phyloP scores from a whole-genome alignment of 2,113 vertebrate genomes.

The Jacana jacana region DNA sequence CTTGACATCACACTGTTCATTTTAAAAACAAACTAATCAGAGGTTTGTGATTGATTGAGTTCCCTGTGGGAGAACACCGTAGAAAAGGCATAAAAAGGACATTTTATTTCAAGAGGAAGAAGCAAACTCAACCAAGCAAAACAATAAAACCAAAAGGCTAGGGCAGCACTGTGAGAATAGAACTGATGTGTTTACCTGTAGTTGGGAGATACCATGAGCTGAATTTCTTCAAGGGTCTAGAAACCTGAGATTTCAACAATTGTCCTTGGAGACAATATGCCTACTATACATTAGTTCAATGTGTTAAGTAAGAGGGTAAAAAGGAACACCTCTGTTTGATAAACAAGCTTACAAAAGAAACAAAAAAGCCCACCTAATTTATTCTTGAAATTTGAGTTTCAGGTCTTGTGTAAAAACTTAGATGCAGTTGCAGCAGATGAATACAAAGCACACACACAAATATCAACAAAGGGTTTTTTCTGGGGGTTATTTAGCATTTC shows the following conservation, averaged over 20 bases:
- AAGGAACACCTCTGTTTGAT: neutral
- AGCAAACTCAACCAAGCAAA: neutral
- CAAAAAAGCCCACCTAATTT: neutral
- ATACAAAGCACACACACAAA: neutral
- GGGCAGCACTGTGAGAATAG: neutral
- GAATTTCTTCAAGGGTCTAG: neutral
- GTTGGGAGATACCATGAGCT: neutral
- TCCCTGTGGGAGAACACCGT: neutral
- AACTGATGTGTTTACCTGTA: neutral
- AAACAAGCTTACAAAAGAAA: neutral
- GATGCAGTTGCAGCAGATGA: neutral
- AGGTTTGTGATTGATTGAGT: neutral
- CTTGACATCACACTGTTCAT: neutral
- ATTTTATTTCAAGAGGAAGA: neutral
- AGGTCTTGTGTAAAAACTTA: neutral
- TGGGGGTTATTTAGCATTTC: neutral
- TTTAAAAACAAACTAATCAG: neutral
- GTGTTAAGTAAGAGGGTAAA: rapidly evolving
- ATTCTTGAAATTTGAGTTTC: neutral
- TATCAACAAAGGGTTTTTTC: neutral
- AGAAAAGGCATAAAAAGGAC: neutral
- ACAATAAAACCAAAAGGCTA: neutral
- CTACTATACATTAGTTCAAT: neutral
- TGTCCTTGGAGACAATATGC: neutral
- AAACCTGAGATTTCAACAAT: neutral